Percentiles rank a stretch among this genome's conserved stretches.
These are phyloP conservation scores for Procavia capensis DNA, from an alignment of 2,113 vertebrate species.

Conservation along the genomic window DNA sequence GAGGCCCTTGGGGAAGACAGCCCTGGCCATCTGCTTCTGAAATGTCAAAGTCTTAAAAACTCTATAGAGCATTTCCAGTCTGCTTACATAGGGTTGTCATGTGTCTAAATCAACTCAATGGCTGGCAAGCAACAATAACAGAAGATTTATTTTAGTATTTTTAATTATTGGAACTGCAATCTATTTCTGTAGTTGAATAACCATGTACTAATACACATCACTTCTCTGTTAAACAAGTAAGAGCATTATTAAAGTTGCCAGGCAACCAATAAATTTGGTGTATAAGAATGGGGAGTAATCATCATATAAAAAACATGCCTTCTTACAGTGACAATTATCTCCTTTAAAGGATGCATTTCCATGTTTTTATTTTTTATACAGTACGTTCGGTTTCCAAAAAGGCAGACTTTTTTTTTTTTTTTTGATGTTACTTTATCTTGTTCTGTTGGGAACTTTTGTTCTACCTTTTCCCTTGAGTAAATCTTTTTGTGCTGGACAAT, in stretches of 20 bases:
- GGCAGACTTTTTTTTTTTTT: background rate
- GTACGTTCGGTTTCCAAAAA: slow-evolving; percentile 51
- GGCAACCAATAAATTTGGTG: background rate
- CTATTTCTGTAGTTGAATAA: background rate
- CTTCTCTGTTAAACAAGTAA: background rate
- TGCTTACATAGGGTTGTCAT: background rate
- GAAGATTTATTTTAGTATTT: slow-evolving; percentile 25
- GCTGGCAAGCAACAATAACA: background rate
- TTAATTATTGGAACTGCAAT: background rate
- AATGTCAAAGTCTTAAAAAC: background rate
- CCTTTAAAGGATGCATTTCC: slow-evolving; percentile 6
- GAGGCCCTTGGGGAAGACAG: background rate
- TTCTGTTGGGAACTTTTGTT: slow-evolving; percentile 43
- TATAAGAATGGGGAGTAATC: background rate
- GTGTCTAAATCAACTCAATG: background rate
- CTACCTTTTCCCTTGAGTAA: slow-evolving; percentile 3
- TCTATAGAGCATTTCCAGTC: background rate
- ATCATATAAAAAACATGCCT: background rate
- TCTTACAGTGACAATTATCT: background rate
- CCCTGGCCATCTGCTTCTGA: background rate
- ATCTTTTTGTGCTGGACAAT: slow-evolving; percentile 59
- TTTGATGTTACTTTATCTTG: slow-evolving; percentile 41
- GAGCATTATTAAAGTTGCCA: background rate
- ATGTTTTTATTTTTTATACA: background rate
- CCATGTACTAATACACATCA: background rate